A percentile compares a stretch with the other conserved stretches of the same genome.
phyloP scores from a whole-genome alignment of 2,113 vertebrate genomes.

The Vicugna pacos region DNA sequence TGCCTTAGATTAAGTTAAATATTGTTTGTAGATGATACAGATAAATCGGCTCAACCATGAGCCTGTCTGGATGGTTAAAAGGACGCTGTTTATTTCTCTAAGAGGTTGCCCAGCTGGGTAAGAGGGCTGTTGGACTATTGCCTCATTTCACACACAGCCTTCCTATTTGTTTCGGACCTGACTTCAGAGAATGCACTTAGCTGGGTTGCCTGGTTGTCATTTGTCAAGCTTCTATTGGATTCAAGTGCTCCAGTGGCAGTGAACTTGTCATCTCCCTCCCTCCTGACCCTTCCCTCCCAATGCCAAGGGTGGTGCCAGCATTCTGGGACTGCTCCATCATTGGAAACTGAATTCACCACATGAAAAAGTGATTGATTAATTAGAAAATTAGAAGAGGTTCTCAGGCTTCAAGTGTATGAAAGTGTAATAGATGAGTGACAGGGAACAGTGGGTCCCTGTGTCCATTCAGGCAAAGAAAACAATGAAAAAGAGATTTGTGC shows the following conservation, averaged over 20 bases:
- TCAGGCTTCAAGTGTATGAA: slow-evolving; percentile 58
- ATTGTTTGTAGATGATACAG: slow-evolving; percentile 83
- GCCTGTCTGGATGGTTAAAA: slow-evolving; percentile 79
- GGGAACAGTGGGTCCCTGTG: slow-evolving; percentile 46
- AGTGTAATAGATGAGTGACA: slow-evolving; percentile 58
- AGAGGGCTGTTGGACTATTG: slow-evolving; percentile 71
- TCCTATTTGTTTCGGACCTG: slow-evolving; percentile 67
- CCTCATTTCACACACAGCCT: slow-evolving; percentile 71
- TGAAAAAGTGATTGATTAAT: slow-evolving; percentile 53
- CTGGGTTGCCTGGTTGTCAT: slow-evolving; percentile 66
- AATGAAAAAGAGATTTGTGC: slow-evolving; percentile 41
- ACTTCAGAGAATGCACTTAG: slow-evolving; percentile 74
- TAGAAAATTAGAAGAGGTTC: slow-evolving; percentile 55
- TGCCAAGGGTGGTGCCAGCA: slow-evolving; percentile 41
- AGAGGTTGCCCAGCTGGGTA: slow-evolving; percentile 68
- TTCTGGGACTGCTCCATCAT: slow-evolving; percentile 39
- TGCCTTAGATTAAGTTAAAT: slow-evolving; percentile 80
- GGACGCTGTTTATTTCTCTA: slow-evolving; percentile 83
- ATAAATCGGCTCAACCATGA: slow-evolving; percentile 72
- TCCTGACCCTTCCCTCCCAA: not conserved
- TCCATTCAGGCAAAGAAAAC: slow-evolving; percentile 63
- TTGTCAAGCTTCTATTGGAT: slow-evolving; percentile 69
- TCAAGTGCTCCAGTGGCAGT: not conserved
- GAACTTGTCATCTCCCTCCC: slow-evolving; percentile 58
- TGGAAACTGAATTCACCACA: not conserved